Evolutionary conservation across 2,797 vertebrate genomes (phyloP), one percentile per base, ranked within the genome.

Genomic region (Nannoperca australis): DNA sequence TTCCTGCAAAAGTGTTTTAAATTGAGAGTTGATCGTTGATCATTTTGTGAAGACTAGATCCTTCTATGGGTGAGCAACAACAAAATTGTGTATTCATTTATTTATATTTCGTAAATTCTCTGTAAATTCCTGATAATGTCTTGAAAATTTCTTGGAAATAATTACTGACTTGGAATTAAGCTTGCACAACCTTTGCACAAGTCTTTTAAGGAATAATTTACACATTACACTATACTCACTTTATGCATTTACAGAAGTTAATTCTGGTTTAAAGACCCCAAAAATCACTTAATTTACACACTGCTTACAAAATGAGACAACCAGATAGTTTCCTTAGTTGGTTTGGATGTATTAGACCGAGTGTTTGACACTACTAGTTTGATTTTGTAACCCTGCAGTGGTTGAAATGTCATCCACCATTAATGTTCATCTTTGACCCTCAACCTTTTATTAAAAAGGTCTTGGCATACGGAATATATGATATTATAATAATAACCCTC

Each of bases 361-460:
- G 24, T 5, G 42, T 18, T 69, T 34, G 0, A 54, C 24, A 38
- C 10, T 11, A 24, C 2, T 8, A 14, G 40, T 17, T 10, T 38
- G 11, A 53, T 63, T 76, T 55, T 20, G 4, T 15, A 40, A 6
- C 2, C 1, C 66, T 15, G 42, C 40, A 32, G 54, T 1, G 2
- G 60, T 60, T 65, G 45, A 85, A 87, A 80, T 61, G 63, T 77
- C 56, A 68, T 55, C 59, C 15, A 27, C 22, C 36, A 20, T 53
- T 65, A 8, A 20, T 51, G 65, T 30, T 78, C 54, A 74, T 67
- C 53, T 73, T 66, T 73, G 42, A 49, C 27, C 51, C 24, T 47
- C 4, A 64, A n/a, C 51, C 64, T 74, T 62, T 76, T 51, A 65
- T 32, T 20, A 24, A 42, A 47, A 72, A 45, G 58, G 61, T 51